Evolutionary conservation across 92 coral and sea anemone genomes (phyloP), one percentile per base, ranked within the genome.

Genomic region (Montipora capitata): DNA sequence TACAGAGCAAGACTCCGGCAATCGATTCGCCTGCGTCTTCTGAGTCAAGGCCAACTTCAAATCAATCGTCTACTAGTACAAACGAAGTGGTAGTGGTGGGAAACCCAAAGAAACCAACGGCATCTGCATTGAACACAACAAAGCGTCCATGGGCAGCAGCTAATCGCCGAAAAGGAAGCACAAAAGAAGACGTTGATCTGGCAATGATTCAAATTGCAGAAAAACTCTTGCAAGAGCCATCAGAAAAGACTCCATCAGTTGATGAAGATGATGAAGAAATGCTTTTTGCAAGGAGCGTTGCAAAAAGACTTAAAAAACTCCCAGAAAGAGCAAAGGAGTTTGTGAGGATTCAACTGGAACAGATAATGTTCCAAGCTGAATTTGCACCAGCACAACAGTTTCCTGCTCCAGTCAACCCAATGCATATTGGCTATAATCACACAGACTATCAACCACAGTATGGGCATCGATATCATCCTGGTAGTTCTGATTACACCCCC

Each of bases 281-380:
- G 35, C 35, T 27, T 27, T 27, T 81, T 57, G 74, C 74, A 72
- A 75, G 62, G 82, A 75, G 82, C 88, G 38, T 84, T 18, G 76
- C 76, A 13, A 84, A 84, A 41, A 84, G 88, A 84, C 82, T 62
- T 56, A n/a, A n/a, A n/a, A n/a, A n/a, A n/a, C n/a, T n/a, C n/a
- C n/a, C n/a, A n/a, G n/a, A n/a, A n/a, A n/a, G n/a, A n/a, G n/a
- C n/a, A n/a, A n/a, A n/a, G n/a, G 88, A 40, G 49, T 83, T 35
- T 71, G 81, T 83, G 81, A 83, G 88, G 51, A 73, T 83, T 40
- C 88, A 83, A 52, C 72, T 83, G 38, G 88, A 83, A 73, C 88
- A 83, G 51, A 11, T 73, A n/a, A 83, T 72, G 88, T 83, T 73
- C 72, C 80, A 83, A 73, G 88, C 81, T 83, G 81, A 83, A 73